Evolutionary conservation across 1,140 invertebrate species (phyloP).

Genomic region (Drosophila guanche): DNA sequence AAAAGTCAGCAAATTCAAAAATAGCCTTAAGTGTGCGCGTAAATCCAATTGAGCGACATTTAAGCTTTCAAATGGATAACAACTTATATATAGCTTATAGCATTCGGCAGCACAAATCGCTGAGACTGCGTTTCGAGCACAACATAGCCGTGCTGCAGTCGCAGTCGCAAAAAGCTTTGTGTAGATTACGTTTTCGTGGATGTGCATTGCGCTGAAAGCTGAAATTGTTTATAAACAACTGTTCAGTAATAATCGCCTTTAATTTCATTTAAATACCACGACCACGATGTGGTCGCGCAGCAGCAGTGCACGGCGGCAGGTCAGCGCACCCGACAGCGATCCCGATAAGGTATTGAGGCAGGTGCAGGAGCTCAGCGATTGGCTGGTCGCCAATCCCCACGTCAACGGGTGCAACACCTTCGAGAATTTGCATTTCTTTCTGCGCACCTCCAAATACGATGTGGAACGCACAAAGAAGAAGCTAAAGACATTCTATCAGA

Average conservation of each 20-base stretch:
- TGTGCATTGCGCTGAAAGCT: constrained; percentile 5
- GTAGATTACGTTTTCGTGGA: constrained; percentile 17
- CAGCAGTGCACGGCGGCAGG: constrained; percentile 29
- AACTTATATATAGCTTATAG: constrained; percentile 24
- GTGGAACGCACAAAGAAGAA: constrained; percentile 85
- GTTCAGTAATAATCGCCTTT: constrained; percentile 31
- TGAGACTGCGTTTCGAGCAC: constrained; percentile 18
- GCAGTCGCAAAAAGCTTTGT: constrained; percentile 18
- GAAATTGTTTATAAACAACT: constrained; percentile 43
- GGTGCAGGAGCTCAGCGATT: constrained; percentile 65
- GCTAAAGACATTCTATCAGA: constrained; percentile 85
- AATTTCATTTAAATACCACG: neutral
- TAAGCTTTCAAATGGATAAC: constrained; percentile 38
- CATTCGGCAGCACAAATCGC: constrained; percentile 9
- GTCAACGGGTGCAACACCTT: constrained; percentile 84
- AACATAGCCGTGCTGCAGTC: neutral
- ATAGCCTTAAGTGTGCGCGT: neutral
- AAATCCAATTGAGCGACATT: constrained; percentile 43
- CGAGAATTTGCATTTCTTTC: constrained; percentile 86
- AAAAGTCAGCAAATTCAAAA: constrained; percentile 12
- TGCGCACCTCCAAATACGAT: constrained; percentile 87
- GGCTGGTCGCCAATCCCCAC: constrained; percentile 72
- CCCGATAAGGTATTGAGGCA: constrained; percentile 42
- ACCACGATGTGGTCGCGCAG: constrained; percentile 44
- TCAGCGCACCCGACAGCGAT: constrained; percentile 21